Percentiles rank a stretch among this genome's conserved stretches.
phyloP scores from a whole-genome alignment of 2,113 vertebrate species.

The Oreocharis arfaki region DNA sequence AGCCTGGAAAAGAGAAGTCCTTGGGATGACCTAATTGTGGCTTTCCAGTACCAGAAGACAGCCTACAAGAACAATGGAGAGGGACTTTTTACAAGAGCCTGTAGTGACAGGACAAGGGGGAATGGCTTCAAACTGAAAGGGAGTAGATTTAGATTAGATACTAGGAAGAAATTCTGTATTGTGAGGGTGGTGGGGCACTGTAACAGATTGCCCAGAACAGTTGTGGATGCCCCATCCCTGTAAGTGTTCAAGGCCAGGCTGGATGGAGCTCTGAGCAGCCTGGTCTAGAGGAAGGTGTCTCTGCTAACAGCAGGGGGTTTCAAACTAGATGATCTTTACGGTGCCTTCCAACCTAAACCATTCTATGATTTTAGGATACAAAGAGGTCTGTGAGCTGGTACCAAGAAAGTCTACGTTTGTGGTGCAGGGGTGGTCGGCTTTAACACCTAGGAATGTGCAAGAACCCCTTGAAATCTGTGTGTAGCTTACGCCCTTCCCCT shows the following conservation, averaged over 20 bases:
- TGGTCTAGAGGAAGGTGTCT: not conserved
- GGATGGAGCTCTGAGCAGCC: not conserved
- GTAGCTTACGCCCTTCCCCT: not conserved
- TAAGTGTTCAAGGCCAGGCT: not conserved
- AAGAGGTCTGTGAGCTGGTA: not conserved
- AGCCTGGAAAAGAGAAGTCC: not conserved
- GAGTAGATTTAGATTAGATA: not conserved
- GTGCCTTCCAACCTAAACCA: not conserved
- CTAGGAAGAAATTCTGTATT: not conserved
- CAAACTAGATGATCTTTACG: not conserved
- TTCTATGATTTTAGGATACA: not conserved
- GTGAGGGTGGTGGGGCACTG: not conserved
- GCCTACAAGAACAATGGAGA: rapidly evolving
- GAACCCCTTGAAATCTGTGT: not conserved
- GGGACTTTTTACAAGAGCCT: not conserved
- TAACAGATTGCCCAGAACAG: not conserved
- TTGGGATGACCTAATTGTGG: rapidly evolving
- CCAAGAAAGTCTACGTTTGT: not conserved
- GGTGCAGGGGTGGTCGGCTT: not conserved
- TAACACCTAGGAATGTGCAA: not conserved
- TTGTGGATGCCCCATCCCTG: not conserved
- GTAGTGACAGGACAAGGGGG: not conserved
- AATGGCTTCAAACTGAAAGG: not conserved
- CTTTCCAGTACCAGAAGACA: not conserved
- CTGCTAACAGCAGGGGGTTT: not conserved